These are phyloP conservation scores for Pangasius krempfi DNA, from an alignment of 2,797 vertebrate species.

Conservation along the genomic window DNA sequence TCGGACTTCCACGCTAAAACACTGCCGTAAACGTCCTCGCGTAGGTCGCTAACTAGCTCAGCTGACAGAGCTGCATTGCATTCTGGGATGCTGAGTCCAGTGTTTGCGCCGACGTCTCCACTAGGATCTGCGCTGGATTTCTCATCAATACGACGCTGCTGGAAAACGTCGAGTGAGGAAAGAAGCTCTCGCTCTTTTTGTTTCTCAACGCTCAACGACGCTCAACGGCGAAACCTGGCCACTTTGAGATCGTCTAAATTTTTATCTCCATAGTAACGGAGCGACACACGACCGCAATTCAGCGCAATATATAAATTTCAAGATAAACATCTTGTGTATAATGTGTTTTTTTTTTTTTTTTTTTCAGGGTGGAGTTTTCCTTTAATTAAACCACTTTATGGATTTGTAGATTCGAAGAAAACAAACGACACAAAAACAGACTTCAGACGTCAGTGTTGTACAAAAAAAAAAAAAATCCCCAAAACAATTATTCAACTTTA, in stretches of 20 bases:
- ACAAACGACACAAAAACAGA: constrained; percentile 24
- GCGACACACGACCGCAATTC: no score
- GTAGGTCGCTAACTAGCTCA: background rate
- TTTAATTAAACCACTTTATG: background rate
- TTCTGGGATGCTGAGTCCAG: background rate
- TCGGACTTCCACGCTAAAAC: background rate
- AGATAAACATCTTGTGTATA: no score
- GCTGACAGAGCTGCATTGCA: background rate
- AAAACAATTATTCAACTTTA: constrained; percentile 92
- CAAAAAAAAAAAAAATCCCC: constrained; percentile 70
- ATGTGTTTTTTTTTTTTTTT: background rate
- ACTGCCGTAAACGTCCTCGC: background rate
- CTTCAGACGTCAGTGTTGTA: constrained; percentile 23
- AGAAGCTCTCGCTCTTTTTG: background rate
- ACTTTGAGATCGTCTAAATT: background rate
- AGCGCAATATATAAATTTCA: no score
- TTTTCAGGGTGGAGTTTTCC: background rate
- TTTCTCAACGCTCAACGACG: no score
- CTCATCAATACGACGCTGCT: background rate
- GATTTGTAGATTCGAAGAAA: background rate
- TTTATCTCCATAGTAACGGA: background rate
- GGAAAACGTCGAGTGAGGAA: background rate
- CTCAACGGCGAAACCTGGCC: background rate
- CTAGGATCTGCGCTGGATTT: background rate
- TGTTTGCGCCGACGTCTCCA: background rate